Base-by-base conservation (phyloP, 2,113 vertebrate genomes). In the Hippolais icterina region DNA sequence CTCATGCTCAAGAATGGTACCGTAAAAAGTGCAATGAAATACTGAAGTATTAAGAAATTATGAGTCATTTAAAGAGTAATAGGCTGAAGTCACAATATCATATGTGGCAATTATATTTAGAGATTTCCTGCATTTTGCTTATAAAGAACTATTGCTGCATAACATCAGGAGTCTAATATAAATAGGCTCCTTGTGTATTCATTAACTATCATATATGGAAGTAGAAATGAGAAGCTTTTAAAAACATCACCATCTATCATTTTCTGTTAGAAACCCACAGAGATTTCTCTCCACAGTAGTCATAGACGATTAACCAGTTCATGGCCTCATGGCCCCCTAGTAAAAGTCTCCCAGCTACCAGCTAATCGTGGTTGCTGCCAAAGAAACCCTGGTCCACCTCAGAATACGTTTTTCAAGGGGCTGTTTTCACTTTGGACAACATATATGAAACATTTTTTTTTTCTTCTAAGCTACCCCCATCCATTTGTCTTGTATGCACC, bases 1-100 rank as follows among this genome's bases (percentile, higher is more conserved):
- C 14, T 84, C 49, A 74, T 27, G 52, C 29, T 71, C 39, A 79
- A 64, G 89, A 85, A 94, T 33, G 14, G 56, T 56, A 29, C 8
- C 16, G 35, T 76, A 76, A 90, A 85, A 89, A 77, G 15, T 0
- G 5, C 28, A 68, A 89, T 64, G 66, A 91, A 93, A 90, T 57
- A 19, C 12, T 85, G 47, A 68, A 95, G 13, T 63, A 90, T 70
- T 81, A 72, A 37, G 71, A 42, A 95, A 92, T 87, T 66, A 44
- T 83, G 60, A 87, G 12, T 63, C 20, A 63, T 79, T 87, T 82
- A 66, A 84, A 92, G 52, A 89, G 35, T 60, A 87, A 68, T 75
- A 92, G 87, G 24, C 25, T 94, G 56, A 94, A 96, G 83, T 84
- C 20, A 61, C 29, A 56, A 12, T 19, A 71, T 89, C 20, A n/a